phyloP scores from a whole-genome alignment of 2,888 invertebrate species.

The Glaucopsyche alexis region DNA sequence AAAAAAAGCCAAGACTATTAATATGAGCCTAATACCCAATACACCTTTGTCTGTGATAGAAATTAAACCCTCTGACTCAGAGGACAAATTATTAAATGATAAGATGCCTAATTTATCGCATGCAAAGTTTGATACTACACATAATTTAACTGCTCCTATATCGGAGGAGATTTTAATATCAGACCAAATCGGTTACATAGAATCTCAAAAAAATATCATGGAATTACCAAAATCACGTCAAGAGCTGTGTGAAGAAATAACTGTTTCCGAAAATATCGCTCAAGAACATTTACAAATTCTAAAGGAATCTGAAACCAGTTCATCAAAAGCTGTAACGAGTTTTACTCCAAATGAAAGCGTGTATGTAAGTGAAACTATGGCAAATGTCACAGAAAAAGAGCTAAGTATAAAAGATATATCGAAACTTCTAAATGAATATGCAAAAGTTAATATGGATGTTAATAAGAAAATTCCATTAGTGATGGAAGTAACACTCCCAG shows the following conservation, averaged over 20 bases:
- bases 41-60: conserved; percentile 82
- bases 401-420: conserved; percentile 52
- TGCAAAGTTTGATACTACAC: conserved; percentile 52
- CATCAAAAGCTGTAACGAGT: conserved; percentile 74
- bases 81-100: conserved; percentile 72
- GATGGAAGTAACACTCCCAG: conserved; percentile 67
- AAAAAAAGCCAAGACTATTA: conserved; percentile 58
- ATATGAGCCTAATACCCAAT: conserved; percentile 77
- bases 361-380: conserved; percentile 78
- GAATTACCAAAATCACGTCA: conserved; percentile 57
- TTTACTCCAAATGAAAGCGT: conserved; percentile 81
- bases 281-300: conserved; percentile 77
- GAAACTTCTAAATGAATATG: conserved; percentile 65
- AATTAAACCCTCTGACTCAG: conserved; percentile 83
- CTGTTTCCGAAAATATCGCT: conserved; percentile 58
- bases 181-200: conserved; percentile 58
- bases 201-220: conserved; percentile 41
- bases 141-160: conserved; percentile 66
- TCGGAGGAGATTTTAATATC: conserved; percentile 70
- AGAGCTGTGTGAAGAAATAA: conserved; percentile 66
- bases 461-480: conserved; percentile 75
- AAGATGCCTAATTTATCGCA: conserved; percentile 48
- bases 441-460: conserved; percentile 71
- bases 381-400: conserved; percentile 68
- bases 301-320: conserved; percentile 75